Conservation (phyloP, 2,797 vertebrate species). For the Danio kyathit region DNA sequence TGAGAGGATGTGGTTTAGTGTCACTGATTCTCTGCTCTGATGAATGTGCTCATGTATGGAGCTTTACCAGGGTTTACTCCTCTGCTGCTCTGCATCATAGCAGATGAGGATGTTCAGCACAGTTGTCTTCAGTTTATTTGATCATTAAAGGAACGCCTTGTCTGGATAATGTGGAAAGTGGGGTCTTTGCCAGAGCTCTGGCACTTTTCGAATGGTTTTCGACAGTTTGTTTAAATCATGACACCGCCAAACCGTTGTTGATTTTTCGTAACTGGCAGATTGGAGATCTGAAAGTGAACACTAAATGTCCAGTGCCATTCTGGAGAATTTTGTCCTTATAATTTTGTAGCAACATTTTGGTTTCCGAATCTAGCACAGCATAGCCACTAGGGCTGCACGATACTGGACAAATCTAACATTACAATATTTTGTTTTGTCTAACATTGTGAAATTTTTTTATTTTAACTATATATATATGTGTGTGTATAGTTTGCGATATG, state of each 20-base stretch:
- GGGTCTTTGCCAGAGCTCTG: slow-evolving; percentile 34
- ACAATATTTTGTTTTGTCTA: too few species aligned
- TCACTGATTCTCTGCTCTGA: neutral
- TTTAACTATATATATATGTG: too few species aligned
- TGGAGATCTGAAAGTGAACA: slow-evolving; percentile 14
- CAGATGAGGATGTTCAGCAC: slow-evolving; percentile 36
- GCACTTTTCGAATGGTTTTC: slow-evolving; percentile 1
- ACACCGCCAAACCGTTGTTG: neutral
- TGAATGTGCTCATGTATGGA: slow-evolving; percentile 21
- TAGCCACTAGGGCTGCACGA: too few species aligned
- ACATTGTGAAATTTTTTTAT: too few species aligned
- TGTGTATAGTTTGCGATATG: too few species aligned
- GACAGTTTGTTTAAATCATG: slow-evolving; percentile 18
- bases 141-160: slow-evolving; percentile 46
- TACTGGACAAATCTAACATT: too few species aligned
- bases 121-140: slow-evolving; percentile 30
- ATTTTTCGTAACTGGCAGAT: slow-evolving; percentile 20
- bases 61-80: slow-evolving; percentile 4
- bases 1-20: slow-evolving; percentile 10
- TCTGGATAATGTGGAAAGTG: slow-evolving; percentile 57
- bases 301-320: neutral
- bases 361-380: too few species aligned
- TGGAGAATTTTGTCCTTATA: neutral
- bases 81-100: slow-evolving; percentile 18
- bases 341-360: neutral